Evolutionary conservation across 2,113 vertebrate genomes (phyloP).

Genomic region (Campylorhamphus procurvoides): DNA sequence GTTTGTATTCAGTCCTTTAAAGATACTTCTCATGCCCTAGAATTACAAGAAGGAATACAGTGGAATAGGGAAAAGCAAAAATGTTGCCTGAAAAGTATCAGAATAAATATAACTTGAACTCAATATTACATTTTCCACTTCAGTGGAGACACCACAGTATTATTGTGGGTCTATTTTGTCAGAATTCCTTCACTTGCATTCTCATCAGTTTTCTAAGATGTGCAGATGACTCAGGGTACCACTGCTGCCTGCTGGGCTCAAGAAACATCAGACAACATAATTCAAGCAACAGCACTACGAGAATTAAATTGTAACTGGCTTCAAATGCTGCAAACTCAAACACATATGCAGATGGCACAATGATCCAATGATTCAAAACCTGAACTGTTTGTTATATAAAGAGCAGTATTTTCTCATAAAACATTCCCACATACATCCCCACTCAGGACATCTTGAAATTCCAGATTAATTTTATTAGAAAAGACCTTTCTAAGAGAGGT

Average conservation of each 20-base stretch:
- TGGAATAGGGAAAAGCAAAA: background rate
- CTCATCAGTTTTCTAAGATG: background rate
- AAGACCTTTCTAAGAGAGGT: background rate
- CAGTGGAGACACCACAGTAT: background rate
- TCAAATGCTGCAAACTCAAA: background rate
- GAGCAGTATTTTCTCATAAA: background rate
- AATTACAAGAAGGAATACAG: background rate
- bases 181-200: background rate
- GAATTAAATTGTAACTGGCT: background rate
- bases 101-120: background rate
- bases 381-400: background rate
- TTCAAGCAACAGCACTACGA: background rate
- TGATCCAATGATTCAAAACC: background rate
- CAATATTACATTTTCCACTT: background rate
- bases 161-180: background rate
- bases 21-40: background rate
- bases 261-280: background rate
- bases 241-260: background rate
- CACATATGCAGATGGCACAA: background rate
- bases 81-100: background rate
- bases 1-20: background rate
- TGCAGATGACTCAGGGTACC: background rate
- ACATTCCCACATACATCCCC: fast-evolving
- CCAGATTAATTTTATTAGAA: background rate
- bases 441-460: background rate